These are phyloP conservation scores for Struthio camelus DNA, from an alignment of 2,113 vertebrate genomes.

Conservation along the genomic window DNA sequence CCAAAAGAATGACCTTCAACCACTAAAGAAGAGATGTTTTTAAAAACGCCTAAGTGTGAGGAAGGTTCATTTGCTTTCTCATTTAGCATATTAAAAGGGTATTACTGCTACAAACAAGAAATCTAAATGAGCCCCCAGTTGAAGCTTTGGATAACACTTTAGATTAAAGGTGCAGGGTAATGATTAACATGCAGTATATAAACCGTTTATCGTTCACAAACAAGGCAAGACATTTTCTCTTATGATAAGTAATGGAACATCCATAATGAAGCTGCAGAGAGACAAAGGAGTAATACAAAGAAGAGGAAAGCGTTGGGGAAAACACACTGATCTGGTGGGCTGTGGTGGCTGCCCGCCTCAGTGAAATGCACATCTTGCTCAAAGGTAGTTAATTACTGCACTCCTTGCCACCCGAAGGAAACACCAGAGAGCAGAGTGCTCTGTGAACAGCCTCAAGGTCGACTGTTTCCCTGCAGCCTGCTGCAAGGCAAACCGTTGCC, in stretches of 20 bases:
- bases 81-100: constrained; percentile 76
- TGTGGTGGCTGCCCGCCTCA: not conserved
- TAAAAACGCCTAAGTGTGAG: constrained; percentile 32
- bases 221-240: constrained; percentile 19
- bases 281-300: not conserved
- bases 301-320: fast-evolving
- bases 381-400: not conserved
- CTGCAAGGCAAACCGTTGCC: not conserved
- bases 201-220: constrained; percentile 27
- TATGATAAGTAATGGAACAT: not conserved
- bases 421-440: not conserved
- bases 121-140: constrained; percentile 64
- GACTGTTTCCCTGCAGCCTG: not conserved
- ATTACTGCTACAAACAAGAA: constrained; percentile 78
- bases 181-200: constrained; percentile 19
- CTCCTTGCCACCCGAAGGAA: not conserved
- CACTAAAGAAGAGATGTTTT: constrained; percentile 41
- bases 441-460: not conserved
- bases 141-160: constrained; percentile 55
- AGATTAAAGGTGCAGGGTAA: constrained; percentile 68
- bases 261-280: fast-evolving
- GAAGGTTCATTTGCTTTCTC: constrained; percentile 70
- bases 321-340: fast-evolving
- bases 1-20: constrained; percentile 68
- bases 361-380: not conserved